Evolutionary conservation across 2,113 vertebrate species (phyloP).

Genomic region (Mormyrus lacerda): DNA sequence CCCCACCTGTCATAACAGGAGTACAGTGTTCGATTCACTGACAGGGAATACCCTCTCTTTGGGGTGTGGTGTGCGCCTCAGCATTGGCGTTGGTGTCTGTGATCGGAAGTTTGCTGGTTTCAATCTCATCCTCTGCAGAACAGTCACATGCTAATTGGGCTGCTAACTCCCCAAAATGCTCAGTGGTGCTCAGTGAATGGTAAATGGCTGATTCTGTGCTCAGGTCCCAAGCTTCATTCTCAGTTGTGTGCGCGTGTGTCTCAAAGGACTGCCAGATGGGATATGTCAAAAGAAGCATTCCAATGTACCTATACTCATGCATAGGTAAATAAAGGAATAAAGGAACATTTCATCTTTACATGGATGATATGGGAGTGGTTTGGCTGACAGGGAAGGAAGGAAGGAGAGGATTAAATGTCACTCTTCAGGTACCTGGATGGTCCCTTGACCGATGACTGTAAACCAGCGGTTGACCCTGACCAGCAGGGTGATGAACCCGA

Average conservation of each 20-base stretch:
- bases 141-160: not conserved
- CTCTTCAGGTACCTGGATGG: not conserved
- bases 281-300: not conserved
- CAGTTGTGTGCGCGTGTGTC: not conserved
- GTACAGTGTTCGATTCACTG: not conserved
- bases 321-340: not conserved
- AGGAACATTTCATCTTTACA: not conserved
- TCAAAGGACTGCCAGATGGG: not conserved
- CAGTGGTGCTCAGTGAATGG: not conserved
- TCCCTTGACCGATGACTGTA: not conserved
- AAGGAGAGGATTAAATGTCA: not conserved
- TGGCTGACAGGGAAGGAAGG: not conserved
- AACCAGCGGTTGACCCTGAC: slow-evolving; percentile 18
- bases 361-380: not conserved
- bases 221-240: not conserved
- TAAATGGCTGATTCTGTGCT: not conserved
- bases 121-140: not conserved
- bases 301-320: not conserved
- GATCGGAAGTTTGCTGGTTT: not conserved
- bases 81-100: not conserved
- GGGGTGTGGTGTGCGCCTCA: not conserved
- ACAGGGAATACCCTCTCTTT: not conserved
- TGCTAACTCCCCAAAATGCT: not conserved
- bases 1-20: not conserved
- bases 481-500: slow-evolving; percentile 25